A percentile compares a stretch with the other conserved stretches of the same genome.
Evolutionary conservation across 2,113 vertebrate species (phyloP).

Genomic region (Casuarius casuarius): DNA sequence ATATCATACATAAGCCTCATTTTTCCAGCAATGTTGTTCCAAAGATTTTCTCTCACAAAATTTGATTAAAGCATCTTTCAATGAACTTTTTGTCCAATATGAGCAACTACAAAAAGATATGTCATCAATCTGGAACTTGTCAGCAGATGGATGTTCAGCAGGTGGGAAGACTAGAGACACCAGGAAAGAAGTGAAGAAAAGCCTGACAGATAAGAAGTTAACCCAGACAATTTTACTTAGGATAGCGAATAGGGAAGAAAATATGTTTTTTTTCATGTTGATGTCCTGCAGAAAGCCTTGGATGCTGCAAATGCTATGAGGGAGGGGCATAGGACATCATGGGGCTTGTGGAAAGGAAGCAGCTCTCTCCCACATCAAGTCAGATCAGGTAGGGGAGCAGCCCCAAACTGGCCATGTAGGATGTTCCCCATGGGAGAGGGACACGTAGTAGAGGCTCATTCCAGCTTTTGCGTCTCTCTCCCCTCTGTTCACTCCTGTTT

Average conservation of each 20-base stretch:
- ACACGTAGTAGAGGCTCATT: too few relatives aligned
- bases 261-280: not conserved
- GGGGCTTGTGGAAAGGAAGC: not conserved
- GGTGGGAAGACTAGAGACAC: not conserved
- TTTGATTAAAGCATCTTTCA: not conserved
- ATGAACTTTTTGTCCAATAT: not conserved
- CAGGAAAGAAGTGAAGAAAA: not conserved
- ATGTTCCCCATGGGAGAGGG: too few relatives aligned
- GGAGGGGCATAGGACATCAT: too few relatives aligned
- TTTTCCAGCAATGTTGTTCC: not conserved
- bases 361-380: not conserved
- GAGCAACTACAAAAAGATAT: not conserved
- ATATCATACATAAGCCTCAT: not conserved
- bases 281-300: not conserved
- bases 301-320: not conserved
- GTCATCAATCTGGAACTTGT: not conserved
- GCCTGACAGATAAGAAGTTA: not conserved
- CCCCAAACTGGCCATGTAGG: too few relatives aligned
- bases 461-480: too few relatives aligned
- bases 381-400: too few relatives aligned
- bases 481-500: too few relatives aligned
- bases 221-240: not conserved
- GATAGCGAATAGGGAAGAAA: not conserved
- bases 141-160: not conserved
- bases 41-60: not conserved